A percentile compares a stretch with the other conserved stretches of the same genome.
phyloP scores from a whole-genome alignment of 2,797 vertebrate genomes.

The Crypturellus tataupa region DNA sequence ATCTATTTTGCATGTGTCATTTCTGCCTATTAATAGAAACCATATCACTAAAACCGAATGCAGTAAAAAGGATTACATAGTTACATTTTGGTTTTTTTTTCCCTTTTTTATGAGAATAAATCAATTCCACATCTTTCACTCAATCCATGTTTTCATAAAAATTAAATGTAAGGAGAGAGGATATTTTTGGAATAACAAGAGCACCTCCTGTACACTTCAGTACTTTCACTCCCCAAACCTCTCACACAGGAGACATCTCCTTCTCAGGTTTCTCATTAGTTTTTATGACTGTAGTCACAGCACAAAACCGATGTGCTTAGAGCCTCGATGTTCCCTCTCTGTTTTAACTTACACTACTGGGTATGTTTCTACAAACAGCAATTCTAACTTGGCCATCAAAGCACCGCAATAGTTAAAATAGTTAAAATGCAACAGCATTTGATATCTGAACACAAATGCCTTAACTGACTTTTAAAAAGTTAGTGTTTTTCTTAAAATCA shows the following conservation, averaged over 20 bases:
- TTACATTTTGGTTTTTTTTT: neutral
- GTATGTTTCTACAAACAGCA: neutral
- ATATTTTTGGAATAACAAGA: neutral
- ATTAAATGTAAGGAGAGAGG: neutral
- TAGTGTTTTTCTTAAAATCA: neutral
- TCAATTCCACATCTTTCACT: neutral
- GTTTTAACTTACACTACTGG: neutral
- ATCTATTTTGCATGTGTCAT: neutral
- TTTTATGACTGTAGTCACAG: neutral
- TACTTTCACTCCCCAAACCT: neutral
- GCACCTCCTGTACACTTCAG: neutral
- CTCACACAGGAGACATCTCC: neutral
- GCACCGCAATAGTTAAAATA: neutral
- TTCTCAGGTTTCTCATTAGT: neutral
- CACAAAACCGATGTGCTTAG: neutral
- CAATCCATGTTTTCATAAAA: accelerated
- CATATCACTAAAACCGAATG: neutral
- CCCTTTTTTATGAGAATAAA: neutral
- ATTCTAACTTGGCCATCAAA: neutral
- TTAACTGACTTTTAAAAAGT: neutral
- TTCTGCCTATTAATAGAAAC: neutral
- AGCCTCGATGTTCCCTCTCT: neutral
- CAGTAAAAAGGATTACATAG: neutral
- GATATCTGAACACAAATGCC: neutral
- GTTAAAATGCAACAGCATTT: neutral